Base-by-base conservation (phyloP, 2,113 vertebrate species). In the Hystrix brachyura region DNA sequence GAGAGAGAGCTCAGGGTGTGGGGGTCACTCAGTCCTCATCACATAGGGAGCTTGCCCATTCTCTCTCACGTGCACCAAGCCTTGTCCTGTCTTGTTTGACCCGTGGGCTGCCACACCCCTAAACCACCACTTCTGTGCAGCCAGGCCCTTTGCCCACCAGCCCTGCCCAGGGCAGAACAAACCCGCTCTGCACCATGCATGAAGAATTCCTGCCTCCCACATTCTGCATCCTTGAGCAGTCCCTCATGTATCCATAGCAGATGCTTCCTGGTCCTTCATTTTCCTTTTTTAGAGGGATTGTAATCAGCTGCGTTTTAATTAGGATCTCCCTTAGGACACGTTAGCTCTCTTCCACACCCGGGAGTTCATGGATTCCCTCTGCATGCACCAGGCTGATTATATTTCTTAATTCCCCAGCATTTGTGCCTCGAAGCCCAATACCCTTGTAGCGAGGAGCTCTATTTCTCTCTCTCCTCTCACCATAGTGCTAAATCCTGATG, bases 341-440 rank as follows among this genome's bases (percentile, higher is more conserved):
- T 71, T 18, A 3, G 96, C 90, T 97, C 94, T 64, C 94, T 74
- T 95, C 94, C 83, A 92, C 43, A 48, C 83, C 80, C 14, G 0
- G 27, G 82, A 96, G 38, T 92, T 43, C 19, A 53, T 85, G 80
- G 69, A 67, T 74, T 94, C 84, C 84, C 51, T 84, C 82, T 90
- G 79, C 57, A 80, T 88, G 87, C 46, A 88, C 59, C 64, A 83
- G 64, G n/a, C 96, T 97, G 87, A 92, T 95, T 95, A 96, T 83
- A 95, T 97, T 97, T 97, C 96, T 94, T 95, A 96, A 95, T 95
- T 97, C 94, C 34, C 87, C 86, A 83, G 94, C 85, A 95, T 86
- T 82, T 81, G 34, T 81, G 21, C 88, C 83, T 93, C 1, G 6
- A 94, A 95, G 80, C 48, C 46, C 87, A 94, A 95, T 79, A 85